Conservation (phyloP, 2,797 vertebrate species). For the Philypnodon macrostomus region DNA sequence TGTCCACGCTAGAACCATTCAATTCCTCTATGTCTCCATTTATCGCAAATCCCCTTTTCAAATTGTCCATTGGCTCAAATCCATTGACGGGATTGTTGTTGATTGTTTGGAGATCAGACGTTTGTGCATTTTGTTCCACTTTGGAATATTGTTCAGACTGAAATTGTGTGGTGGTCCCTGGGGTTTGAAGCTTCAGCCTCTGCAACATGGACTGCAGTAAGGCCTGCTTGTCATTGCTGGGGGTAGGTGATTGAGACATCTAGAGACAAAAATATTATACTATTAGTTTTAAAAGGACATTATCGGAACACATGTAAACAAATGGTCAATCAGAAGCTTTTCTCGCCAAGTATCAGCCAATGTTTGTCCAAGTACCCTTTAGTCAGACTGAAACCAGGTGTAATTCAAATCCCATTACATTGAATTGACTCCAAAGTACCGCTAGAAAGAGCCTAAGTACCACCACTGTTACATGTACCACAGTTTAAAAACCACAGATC, state of each 20-base stretch:
- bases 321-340: no score
- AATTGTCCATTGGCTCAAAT: conserved; percentile 8
- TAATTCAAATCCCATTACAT: no score
- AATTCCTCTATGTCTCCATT: conserved; percentile 25
- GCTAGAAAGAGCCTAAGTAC: no score
- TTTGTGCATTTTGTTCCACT: conserved; percentile 10
- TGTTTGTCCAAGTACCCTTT: no score
- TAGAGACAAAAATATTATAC: conserved; percentile 36
- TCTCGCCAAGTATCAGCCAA: no score
- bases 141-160: conserved; percentile 2
- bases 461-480: no score
- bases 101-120: conserved; percentile 12
- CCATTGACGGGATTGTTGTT: conserved; percentile 32
- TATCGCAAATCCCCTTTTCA: background rate
- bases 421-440: no score
- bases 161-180: conserved; percentile 24
- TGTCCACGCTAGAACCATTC: conserved; percentile 7
- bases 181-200: conserved; percentile 72
- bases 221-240: conserved; percentile 63
- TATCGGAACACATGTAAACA: conserved; percentile 5
- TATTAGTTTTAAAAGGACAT: conserved; percentile 14
- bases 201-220: conserved; percentile 82
- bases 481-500: no score
- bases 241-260: conserved; percentile 69
- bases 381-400: no score